Percentiles rank a stretch among this genome's conserved stretches.
Conservation (phyloP, 1,140 invertebrate genomes). For the Odontomachus brunneus region DNA sequence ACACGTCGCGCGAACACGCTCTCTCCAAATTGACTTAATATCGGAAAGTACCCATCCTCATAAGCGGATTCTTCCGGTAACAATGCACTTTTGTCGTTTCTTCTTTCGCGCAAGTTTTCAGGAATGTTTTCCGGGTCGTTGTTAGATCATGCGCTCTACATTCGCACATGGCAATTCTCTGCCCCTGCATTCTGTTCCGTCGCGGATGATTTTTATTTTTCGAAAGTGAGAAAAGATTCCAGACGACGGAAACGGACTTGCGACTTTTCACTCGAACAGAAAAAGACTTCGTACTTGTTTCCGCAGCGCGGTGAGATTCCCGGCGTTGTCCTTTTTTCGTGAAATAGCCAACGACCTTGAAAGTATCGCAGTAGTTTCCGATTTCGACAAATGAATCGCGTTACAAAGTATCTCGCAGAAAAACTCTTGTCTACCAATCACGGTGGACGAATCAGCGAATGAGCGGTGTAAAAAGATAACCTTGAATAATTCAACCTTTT, state of each 20-base stretch:
- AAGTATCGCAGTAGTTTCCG: slow-evolving; percentile 8
- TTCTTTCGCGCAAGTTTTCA: background rate
- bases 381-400: slow-evolving; percentile 7
- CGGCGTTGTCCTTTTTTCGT: slow-evolving; percentile 3
- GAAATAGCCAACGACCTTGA: slow-evolving; percentile 34
- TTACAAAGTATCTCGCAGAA: slow-evolving; percentile 1
- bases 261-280: slow-evolving; percentile 10
- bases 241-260: slow-evolving; percentile 32
- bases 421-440: background rate
- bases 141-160: background rate
- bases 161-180: background rate
- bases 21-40: background rate
- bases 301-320: background rate
- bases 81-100: background rate
- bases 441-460: background rate
- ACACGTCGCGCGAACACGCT: background rate
- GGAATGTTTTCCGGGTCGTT: slow-evolving; percentile 5
- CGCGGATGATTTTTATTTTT: slow-evolving; percentile 27
- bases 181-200: slow-evolving; percentile 1
- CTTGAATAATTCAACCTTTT: slow-evolving; percentile 3
- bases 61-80: background rate
- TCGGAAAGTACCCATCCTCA: background rate
- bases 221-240: slow-evolving; percentile 37
- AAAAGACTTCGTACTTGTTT: slow-evolving; percentile 51
- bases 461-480: slow-evolving; percentile 1